These are phyloP conservation scores for Paralichthys olivaceus DNA, from an alignment of 2,113 vertebrate species.

Conservation along the genomic window DNA sequence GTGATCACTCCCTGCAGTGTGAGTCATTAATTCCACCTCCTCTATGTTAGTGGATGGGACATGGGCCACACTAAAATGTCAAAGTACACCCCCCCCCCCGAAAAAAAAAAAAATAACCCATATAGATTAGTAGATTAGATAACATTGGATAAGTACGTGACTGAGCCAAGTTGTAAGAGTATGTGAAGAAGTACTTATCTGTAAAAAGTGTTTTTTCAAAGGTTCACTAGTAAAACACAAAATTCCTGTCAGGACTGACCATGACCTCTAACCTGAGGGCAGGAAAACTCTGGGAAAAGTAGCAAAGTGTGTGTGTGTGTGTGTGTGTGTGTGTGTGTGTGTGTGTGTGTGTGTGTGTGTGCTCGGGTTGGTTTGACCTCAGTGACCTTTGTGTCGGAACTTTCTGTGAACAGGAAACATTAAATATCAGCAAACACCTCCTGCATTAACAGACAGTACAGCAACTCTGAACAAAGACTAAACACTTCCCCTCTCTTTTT, in stretches of 20 bases:
- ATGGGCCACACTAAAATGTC: no score
- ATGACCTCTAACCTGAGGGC: conserved; percentile 10
- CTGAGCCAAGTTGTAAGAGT: no score
- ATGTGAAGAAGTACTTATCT: no score
- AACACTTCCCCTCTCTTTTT: not conserved
- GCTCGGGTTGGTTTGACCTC: not conserved
- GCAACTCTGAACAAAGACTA: not conserved
- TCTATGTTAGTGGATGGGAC: no score
- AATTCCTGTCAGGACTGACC: not conserved
- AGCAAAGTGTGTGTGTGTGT: not conserved
- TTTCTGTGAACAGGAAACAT: not conserved
- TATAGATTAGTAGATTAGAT: no score
- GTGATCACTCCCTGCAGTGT: no score
- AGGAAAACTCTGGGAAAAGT: not conserved
- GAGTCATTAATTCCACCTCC: no score
- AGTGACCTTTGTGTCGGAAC: not conserved
- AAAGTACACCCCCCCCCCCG: no score
- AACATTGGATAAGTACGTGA: no score
- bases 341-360: not conserved
- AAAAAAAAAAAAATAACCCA: no score
- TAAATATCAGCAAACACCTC: not conserved
- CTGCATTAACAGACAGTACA: not conserved
- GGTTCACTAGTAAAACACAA: not conserved
- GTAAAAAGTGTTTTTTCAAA: not conserved
- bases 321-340: not conserved